Base-by-base conservation (phyloP, 2,888 invertebrate genomes). In the Nomada ruficornis region DNA sequence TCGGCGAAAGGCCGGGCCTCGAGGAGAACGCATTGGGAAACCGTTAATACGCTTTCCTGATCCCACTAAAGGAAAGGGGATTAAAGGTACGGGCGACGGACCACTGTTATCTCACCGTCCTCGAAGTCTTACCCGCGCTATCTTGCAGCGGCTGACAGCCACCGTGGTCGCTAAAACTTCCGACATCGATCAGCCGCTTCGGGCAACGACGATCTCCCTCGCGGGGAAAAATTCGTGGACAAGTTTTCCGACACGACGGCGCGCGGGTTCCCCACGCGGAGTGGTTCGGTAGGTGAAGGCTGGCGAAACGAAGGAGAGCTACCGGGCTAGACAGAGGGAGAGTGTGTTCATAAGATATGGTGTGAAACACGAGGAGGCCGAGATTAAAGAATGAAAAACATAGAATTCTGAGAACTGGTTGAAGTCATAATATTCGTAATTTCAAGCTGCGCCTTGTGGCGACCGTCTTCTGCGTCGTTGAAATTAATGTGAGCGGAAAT, bases 361-460 rank as follows among this genome's bases (percentile, higher is more conserved):
- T 92, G 92, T 93, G 94, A 93, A 93, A 94, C 92, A 90, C 92
- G 94, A 94, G 93, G 47, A 92, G 91, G 88, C 89, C 88, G 91
- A 94, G 93, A 94, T 94, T 94, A 94, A 94, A 93, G 93, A 94
- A 93, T 93, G 92, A 92, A 93, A 94, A 94, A 94, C 93, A 93
- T 88, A 89, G 91, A 91, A 92, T 94, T 93, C 94, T 90, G 89
- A 91, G 94, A 94, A 94, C 92, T 91, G 90, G 91, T 91, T 91
- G 90, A 92, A 93, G 93, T 93, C 93, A 92, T 93, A 93, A 93
- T 93, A 93, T 93, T 93, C 93, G 93, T 92, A 93, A 93, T 93
- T 93, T 92, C 91, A 91, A 91, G 91, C 91, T 84, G 88, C 85
- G 88, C 87, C 84, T 86, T 77, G 83, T 77, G 79, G 79, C 81